These are phyloP conservation scores for Drosophila biarmipes DNA, from an alignment of 1,140 invertebrate species.

Conservation along the genomic window DNA sequence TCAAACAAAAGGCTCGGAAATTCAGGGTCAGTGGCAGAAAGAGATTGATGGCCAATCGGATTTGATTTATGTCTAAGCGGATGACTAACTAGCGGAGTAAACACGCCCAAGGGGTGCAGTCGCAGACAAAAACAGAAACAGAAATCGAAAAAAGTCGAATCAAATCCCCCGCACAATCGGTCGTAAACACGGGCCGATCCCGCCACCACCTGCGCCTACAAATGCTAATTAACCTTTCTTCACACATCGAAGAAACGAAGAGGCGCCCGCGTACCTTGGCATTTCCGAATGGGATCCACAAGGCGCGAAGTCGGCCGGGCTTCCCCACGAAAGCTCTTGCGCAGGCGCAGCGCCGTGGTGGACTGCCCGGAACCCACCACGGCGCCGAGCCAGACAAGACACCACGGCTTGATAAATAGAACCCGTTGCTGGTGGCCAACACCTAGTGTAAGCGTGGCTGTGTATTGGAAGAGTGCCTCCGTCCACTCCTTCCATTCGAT, in stretches of 20 bases:
- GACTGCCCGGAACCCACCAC: slow-evolving; percentile 54
- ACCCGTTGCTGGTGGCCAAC: slow-evolving; percentile 81
- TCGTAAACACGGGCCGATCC: slow-evolving; percentile 23
- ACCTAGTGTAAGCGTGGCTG: slow-evolving; percentile 85
- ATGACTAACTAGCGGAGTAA: slow-evolving; percentile 44
- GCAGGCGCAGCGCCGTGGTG: slow-evolving; percentile 52
- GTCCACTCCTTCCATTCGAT: slow-evolving; percentile 59
- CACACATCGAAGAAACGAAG: slow-evolving; percentile 30
- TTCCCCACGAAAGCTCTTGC: slow-evolving; percentile 67
- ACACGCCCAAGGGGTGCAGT: slow-evolving; percentile 41
- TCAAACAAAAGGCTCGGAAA: slow-evolving; percentile 19
- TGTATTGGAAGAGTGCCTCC: slow-evolving; percentile 82
- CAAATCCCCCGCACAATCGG: slow-evolving; percentile 35
- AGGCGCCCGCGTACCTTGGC: slow-evolving; percentile 57
- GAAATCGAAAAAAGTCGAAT: slow-evolving; percentile 16
- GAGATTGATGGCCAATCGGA: slow-evolving; percentile 46
- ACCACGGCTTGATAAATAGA: slow-evolving; percentile 85
- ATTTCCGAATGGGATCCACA: slow-evolving; percentile 73
- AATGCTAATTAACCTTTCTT: slow-evolving; percentile 80
- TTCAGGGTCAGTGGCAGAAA: slow-evolving; percentile 60
- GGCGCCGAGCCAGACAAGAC: slow-evolving; percentile 40
- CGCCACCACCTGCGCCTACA: slow-evolving; percentile 51
- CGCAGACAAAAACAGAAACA: neutral
- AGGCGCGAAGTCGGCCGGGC: neutral
- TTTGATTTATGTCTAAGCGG: slow-evolving; percentile 45